Conservation (phyloP, 2,797 vertebrate genomes). For the Oreortyx pictus region DNA sequence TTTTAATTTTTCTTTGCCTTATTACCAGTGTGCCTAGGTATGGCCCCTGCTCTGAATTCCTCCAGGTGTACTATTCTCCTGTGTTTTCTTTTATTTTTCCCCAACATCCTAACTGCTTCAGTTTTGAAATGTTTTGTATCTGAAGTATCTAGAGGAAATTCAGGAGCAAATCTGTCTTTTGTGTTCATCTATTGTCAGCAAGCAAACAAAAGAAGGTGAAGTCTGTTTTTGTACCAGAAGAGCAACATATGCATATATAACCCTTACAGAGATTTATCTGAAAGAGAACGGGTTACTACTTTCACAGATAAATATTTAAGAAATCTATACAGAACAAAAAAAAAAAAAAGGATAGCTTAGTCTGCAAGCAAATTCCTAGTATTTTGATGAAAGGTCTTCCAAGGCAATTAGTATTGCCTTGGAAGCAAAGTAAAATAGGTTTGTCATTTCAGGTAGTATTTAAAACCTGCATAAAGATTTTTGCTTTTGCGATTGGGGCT, state of each 20-base stretch:
- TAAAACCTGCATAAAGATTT: neutral
- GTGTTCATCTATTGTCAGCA: neutral
- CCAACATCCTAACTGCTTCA: neutral
- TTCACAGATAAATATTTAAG: neutral
- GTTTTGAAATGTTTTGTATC: neutral
- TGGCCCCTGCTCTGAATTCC: neutral
- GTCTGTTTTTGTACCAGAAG: neutral
- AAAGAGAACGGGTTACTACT: neutral
- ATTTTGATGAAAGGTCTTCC: neutral
- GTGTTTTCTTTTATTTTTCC: neutral
- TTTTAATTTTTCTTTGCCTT: neutral
- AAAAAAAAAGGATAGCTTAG: neutral
- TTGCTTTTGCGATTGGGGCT: neutral
- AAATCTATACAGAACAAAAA: neutral
- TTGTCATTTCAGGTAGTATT: neutral
- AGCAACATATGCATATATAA: neutral
- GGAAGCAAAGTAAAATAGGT: neutral
- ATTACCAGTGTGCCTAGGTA: neutral
- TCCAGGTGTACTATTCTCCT: neutral
- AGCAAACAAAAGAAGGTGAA: neutral
- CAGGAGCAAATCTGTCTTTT: neutral
- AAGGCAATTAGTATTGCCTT: neutral
- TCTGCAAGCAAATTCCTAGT: neutral
- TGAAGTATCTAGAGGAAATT: neutral
- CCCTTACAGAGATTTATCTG: constrained; percentile 1